Conservation (phyloP, 2,888 invertebrate species). For the Marasmarcha lunaedactyla region DNA sequence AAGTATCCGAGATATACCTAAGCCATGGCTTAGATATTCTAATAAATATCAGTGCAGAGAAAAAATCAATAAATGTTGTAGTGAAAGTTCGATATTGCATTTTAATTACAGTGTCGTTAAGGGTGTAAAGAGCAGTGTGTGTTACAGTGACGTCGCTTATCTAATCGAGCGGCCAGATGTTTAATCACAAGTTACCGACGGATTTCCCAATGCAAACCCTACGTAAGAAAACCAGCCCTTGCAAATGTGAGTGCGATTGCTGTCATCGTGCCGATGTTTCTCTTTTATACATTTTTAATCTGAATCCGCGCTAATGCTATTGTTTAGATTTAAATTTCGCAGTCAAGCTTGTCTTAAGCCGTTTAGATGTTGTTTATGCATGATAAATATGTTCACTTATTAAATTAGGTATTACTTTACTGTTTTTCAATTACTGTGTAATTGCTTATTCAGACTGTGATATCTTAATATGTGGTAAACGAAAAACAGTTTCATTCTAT, state of each 20-base stretch:
- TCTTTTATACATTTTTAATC: constrained; percentile 9
- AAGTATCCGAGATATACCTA: too few relatives aligned
- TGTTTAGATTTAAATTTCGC: not conserved
- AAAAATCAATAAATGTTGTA: constrained; percentile 55
- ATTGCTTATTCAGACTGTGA: too few relatives aligned
- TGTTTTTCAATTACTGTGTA: not conserved
- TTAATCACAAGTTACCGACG: constrained; percentile 69
- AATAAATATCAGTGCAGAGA: too few relatives aligned
- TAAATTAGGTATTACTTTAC: not conserved
- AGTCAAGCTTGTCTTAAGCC: not conserved
- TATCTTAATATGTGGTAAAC: not conserved
- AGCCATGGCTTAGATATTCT: too few relatives aligned
- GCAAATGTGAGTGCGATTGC: constrained; percentile 85
- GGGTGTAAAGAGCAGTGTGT: constrained; percentile 2
- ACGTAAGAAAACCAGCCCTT: constrained; percentile 92
- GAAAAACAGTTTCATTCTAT: not conserved
- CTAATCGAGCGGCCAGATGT: constrained; percentile 47
- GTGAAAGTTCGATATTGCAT: constrained; percentile 37
- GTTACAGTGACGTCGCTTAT: not conserved
- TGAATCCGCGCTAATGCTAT: not conserved
- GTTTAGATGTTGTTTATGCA: not conserved
- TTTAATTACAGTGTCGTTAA: constrained; percentile 12
- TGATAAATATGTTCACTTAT: not conserved
- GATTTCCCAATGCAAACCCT: constrained; percentile 88
- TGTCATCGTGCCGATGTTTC: constrained; percentile 21